Evolutionary conservation across 1,140 invertebrate species (phyloP), one percentile per base, ranked within the genome.

Genomic region (Drepana arcuata): DNA sequence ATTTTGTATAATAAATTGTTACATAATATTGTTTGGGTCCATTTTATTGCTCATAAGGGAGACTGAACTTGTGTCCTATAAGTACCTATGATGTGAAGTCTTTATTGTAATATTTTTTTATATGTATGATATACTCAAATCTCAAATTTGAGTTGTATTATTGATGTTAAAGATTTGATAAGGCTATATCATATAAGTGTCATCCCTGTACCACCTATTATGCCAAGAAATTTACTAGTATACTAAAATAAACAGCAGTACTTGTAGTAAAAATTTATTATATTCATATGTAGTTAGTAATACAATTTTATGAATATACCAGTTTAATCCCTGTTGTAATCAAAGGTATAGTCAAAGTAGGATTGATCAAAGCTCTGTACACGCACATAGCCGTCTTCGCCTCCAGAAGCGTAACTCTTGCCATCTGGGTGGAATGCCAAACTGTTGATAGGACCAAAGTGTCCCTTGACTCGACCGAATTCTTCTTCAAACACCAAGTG

Each of bases 401-500:
- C 98, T 25, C 98, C 98, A 48, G 95, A 97, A 34, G 94, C 93
- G 74, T 97, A 98, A 73, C 95, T 95, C 67, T 93, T 95, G 23
- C 98, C 98, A 87, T 98, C 95, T 7, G 98, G 98, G 87, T 99
- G 96, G 84, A 99, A 99, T 27, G 94, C 94, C 34, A 99, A 88
- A 78, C 95, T 96, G 87, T 99, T 99, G 58, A 99, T 99, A 1
- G 98, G 98, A 58, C 98, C 98, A 72, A 99, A 99, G 86, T 99
- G 98, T 31, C 97, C 98, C 79, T 99, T 99, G 0, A 99, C 91
- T 35, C 97, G 85, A 0, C 92, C 98, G 84, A 99, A 99, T 84
- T 99, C 98, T 83, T 99, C 97, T 85, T 99, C 98, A 75, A 98
- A 99, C n/a, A 99, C 92, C 27, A 99, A 79, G 83, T 99, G 97